phyloP scores from a whole-genome alignment of 2,113 vertebrate species.

The Oncorhynchus gorbuscha region DNA sequence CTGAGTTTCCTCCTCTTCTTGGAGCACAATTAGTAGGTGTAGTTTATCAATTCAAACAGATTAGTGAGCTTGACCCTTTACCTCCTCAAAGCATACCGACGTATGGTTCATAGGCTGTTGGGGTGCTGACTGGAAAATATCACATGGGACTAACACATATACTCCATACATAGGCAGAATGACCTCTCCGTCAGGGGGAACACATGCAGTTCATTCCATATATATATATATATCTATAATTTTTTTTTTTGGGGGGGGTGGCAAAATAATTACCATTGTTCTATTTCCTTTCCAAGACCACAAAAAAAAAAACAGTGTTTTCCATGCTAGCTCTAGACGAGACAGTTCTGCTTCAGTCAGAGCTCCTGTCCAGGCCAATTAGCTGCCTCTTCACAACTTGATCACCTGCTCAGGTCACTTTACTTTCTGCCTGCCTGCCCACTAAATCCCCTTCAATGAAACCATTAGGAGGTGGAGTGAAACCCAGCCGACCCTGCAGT shows the following conservation, averaged over 20 bases:
- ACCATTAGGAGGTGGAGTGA: slow-evolving; percentile 47
- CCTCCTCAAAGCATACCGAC: not conserved
- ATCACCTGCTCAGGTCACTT: slow-evolving; percentile 51
- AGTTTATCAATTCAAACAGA: slow-evolving; percentile 10
- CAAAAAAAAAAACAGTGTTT: not conserved
- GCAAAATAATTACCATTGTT: not conserved
- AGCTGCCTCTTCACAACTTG: slow-evolving; percentile 42
- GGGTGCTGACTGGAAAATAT: not conserved
- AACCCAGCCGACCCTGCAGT: slow-evolving; percentile 52
- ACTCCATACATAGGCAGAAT: not conserved
- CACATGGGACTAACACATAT: not conserved
- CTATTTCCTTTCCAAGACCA: not conserved
- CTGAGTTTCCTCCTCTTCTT: slow-evolving; percentile 22
- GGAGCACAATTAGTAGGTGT: slow-evolving; percentile 25
- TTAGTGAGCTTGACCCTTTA: slow-evolving; percentile 12
- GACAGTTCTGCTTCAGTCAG: not conserved
- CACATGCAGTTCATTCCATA: not conserved
- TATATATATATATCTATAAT: no score
- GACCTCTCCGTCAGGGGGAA: not conserved
- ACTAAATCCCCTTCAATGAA: slow-evolving; percentile 55
- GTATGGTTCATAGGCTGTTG: not conserved
- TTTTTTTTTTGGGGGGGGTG: no score
- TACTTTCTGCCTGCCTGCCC: not conserved
- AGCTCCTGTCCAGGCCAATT: slow-evolving; percentile 11
- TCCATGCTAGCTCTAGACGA: not conserved